Conservation (phyloP, 2,797 vertebrate genomes). For the Dryobates pubescens region DNA sequence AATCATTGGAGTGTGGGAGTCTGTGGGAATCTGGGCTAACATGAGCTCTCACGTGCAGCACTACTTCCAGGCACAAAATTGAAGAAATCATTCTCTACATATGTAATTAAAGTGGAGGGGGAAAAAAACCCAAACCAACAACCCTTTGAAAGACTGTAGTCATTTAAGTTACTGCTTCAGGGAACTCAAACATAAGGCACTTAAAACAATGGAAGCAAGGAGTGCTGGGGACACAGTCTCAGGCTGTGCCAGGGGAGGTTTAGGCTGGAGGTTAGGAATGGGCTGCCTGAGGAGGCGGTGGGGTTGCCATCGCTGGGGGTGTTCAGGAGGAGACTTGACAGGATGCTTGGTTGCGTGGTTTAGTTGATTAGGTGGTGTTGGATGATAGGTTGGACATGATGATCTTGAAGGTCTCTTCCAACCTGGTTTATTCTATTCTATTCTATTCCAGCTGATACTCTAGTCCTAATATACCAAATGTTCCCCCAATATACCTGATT, state of each 20-base stretch:
- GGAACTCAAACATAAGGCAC: background rate
- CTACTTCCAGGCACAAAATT: background rate
- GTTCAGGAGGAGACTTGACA: too few relatives aligned
- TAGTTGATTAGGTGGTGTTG: too few relatives aligned
- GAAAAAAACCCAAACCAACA: background rate
- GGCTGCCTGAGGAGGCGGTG: too few relatives aligned
- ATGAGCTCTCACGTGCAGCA: background rate
- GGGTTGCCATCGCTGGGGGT: too few relatives aligned
- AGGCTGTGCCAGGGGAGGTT: too few relatives aligned
- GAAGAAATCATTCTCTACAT: background rate
- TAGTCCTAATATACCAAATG: background rate
- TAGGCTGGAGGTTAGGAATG: too few relatives aligned
- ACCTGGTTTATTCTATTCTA: too few relatives aligned
- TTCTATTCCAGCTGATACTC: background rate
- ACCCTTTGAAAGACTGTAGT: background rate
- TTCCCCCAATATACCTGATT: background rate
- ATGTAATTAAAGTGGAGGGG: background rate
- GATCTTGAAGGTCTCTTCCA: too few relatives aligned
- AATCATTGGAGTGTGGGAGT: background rate
- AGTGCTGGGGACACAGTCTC: background rate
- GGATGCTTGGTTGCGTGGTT: too few relatives aligned
- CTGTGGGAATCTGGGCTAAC: background rate
- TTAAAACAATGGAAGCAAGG: background rate
- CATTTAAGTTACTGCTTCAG: background rate
- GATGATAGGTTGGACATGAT: too few relatives aligned